phyloP scores from a whole-genome alignment of 2,113 vertebrate genomes.

The Corydoras sp. region DNA sequence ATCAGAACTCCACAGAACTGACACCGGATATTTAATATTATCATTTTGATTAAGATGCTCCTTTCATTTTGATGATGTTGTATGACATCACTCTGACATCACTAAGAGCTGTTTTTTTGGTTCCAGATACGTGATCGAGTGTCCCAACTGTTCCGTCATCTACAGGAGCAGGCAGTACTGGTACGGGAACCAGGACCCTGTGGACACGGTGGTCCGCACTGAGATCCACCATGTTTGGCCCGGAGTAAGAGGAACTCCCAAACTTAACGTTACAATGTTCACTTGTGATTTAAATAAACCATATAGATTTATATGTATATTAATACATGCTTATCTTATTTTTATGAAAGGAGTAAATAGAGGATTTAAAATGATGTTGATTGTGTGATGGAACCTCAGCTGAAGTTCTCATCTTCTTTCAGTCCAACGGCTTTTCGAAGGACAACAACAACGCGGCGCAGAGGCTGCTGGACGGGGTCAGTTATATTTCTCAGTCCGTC shows the following conservation, averaged over 20 bases:
- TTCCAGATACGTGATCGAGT: conserved; percentile 91
- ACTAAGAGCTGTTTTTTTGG: conserved; percentile 2
- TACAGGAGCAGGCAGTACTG: conserved; percentile 96
- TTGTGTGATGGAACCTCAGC: too few relatives aligned
- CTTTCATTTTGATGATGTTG: too few relatives aligned
- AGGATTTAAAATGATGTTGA: too few relatives aligned
- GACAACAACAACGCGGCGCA: conserved; percentile 98
- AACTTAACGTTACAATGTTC: not conserved
- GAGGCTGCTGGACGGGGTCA: conserved; percentile 92
- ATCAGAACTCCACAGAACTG: too few relatives aligned
- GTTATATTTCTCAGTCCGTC: conserved; percentile 94
- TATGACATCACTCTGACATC: too few relatives aligned
- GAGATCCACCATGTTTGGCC: conserved; percentile 98
- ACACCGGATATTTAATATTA: not conserved
- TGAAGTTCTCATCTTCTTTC: too few relatives aligned
- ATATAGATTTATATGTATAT: too few relatives aligned
- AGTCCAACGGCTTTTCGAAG: conserved; percentile 91
- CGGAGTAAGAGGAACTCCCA: conserved; percentile 64
- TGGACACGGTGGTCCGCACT: conserved; percentile 94
- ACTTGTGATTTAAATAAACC: too few relatives aligned
- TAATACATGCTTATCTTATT: too few relatives aligned
- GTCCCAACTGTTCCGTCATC: conserved; percentile 91
- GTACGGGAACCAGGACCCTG: conserved; percentile 99
- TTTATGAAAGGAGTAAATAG: too few relatives aligned
- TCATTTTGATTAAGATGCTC: too few relatives aligned